Conservation (phyloP, 2,888 invertebrate genomes). For the Chironomus riparius region DNA sequence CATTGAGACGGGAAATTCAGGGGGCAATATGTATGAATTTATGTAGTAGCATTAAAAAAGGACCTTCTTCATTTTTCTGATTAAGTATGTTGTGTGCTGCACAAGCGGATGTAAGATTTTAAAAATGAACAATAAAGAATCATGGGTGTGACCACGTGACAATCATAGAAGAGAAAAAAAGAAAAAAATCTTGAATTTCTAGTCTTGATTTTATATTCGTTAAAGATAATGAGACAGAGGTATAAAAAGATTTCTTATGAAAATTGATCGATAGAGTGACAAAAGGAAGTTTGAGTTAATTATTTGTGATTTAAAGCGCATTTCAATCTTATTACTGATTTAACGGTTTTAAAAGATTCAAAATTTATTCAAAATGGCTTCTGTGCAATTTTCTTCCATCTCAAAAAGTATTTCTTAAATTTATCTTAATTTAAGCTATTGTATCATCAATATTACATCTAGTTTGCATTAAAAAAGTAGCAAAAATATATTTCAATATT, state of each 20-base stretch:
- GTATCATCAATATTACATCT: too few relatives aligned
- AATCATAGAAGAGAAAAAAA: constrained; percentile 1
- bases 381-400: too few relatives aligned
- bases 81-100: too few relatives aligned
- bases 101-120: constrained; percentile 23
- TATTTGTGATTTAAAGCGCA: too few relatives aligned
- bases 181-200: background rate
- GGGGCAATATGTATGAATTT: background rate
- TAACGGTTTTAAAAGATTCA: too few relatives aligned
- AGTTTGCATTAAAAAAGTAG: too few relatives aligned
- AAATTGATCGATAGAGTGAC: background rate
- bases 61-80: background rate
- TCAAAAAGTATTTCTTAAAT: too few relatives aligned
- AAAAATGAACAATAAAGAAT: constrained; percentile 24
- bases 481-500: too few relatives aligned
- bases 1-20: constrained; percentile 22
- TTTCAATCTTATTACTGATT: too few relatives aligned
- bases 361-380: too few relatives aligned
- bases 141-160: constrained; percentile 29
- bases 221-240: background rate
- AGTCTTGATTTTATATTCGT: constrained; percentile 3
- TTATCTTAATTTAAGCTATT: too few relatives aligned
- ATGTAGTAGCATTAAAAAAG: background rate
- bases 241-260: background rate
- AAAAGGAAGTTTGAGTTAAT: background rate